These are phyloP conservation scores for Ethmia dodecea DNA, from an alignment of 2,888 invertebrate genomes.

Conservation along the genomic window DNA sequence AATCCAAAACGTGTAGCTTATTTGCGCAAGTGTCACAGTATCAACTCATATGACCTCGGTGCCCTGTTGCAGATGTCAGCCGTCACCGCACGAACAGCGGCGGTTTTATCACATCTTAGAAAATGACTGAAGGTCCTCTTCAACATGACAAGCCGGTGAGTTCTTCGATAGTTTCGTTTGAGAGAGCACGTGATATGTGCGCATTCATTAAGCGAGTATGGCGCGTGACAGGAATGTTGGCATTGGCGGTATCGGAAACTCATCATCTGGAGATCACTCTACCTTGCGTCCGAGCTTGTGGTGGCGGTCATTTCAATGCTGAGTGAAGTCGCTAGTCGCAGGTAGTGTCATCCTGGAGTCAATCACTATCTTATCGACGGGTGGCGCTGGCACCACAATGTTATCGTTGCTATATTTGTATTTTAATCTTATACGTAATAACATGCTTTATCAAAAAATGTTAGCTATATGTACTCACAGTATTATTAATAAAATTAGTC, in stretches of 20 bases:
- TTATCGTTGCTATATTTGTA: too few species aligned
- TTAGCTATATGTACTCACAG: too few species aligned
- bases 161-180: slow-evolving; percentile 18
- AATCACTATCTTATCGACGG: too few species aligned
- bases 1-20: not conserved
- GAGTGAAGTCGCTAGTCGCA: too few species aligned
- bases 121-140: slow-evolving; percentile 70
- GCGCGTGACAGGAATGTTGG: not conserved
- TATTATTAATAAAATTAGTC: too few species aligned
- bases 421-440: too few species aligned
- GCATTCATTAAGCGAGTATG: not conserved
- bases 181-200: not conserved
- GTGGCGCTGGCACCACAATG: too few species aligned
- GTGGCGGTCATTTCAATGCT: too few species aligned
- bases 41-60: slow-evolving; percentile 58
- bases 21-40: slow-evolving; percentile 15
- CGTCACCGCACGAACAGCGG: slow-evolving; percentile 68
- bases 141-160: slow-evolving; percentile 71
- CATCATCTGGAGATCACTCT: not conserved
- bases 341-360: too few species aligned
- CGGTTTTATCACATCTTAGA: slow-evolving; percentile 74
- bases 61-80: slow-evolving; percentile 70
- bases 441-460: too few species aligned
- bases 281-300: too few species aligned
- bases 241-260: not conserved